phyloP scores from a whole-genome alignment of 2,797 vertebrate genomes.

The Phrynocephalus vlangalii region DNA sequence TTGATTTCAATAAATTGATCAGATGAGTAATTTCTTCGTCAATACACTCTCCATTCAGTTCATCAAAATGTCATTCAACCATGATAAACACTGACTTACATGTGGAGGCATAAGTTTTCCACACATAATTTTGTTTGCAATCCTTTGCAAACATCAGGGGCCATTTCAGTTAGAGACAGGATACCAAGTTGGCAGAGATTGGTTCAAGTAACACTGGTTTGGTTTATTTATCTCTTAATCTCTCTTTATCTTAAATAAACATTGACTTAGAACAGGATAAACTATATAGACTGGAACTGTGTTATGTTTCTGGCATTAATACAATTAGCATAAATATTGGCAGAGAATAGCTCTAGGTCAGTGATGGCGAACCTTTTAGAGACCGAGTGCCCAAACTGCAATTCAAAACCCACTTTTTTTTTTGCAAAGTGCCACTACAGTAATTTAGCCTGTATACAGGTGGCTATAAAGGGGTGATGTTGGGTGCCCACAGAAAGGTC shows the following conservation, averaged over 20 bases:
- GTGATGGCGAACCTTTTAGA: too few relatives aligned
- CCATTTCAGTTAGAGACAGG: background rate
- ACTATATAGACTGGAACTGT: too few relatives aligned
- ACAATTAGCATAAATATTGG: too few relatives aligned
- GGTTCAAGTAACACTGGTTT: background rate
- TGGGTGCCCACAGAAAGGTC: too few relatives aligned
- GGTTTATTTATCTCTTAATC: background rate
- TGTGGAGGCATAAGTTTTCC: background rate
- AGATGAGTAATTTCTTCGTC: constrained; percentile 1
- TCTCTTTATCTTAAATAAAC: background rate
- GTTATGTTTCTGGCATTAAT: too few relatives aligned
- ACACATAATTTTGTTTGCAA: background rate
- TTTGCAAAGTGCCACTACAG: too few relatives aligned
- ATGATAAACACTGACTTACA: background rate
- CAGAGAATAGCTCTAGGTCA: too few relatives aligned
- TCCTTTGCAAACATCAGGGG: background rate
- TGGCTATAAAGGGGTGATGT: too few relatives aligned
- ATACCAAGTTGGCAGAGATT: background rate
- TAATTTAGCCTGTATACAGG: too few relatives aligned
- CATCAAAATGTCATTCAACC: background rate
- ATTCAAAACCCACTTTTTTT: too few relatives aligned
- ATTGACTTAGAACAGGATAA: background rate
- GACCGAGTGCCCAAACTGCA: too few relatives aligned
- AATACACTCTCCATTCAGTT: constrained; percentile 2
- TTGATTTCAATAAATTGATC: constrained; percentile 37